phyloP scores from a whole-genome alignment of 2,113 vertebrate genomes.

The Anas platyrhynchos region DNA sequence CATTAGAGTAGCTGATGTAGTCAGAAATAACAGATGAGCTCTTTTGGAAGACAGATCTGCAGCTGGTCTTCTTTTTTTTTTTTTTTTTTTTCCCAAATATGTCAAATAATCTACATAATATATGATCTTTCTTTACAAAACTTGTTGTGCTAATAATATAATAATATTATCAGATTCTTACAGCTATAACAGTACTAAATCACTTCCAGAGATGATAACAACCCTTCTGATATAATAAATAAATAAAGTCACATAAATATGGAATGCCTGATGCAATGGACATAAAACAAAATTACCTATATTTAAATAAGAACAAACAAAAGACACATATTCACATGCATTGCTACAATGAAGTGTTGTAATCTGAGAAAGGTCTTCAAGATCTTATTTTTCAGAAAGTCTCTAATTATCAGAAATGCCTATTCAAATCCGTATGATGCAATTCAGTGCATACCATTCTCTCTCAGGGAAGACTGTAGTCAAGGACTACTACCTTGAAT shows the following conservation, averaged over 20 bases:
- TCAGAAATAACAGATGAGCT: constrained; percentile 32
- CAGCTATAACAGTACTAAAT: constrained; percentile 18
- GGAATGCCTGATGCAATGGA: not conserved
- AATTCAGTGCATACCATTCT: not conserved
- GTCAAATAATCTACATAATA: constrained; percentile 31
- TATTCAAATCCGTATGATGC: fast-evolving
- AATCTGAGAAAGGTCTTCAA: not conserved
- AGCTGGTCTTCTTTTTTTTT: not conserved
- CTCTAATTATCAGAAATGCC: not conserved
- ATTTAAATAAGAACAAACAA: not conserved
- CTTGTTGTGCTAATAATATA: constrained; percentile 37
- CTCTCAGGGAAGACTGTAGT: not conserved
- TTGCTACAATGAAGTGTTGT: not conserved
- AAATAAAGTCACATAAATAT: not conserved
- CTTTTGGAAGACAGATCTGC: constrained; percentile 23
- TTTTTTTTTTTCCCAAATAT: not conserved
- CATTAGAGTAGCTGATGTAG: not conserved
- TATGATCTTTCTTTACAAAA: not conserved
- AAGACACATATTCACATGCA: not conserved
- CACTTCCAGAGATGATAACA: not conserved
- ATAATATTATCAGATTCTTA: constrained; percentile 19
- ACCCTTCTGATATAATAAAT: not conserved
- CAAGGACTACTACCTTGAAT: not conserved
- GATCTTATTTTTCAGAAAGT: not conserved
- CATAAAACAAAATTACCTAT: not conserved